Evolutionary conservation across 2,888 invertebrate genomes (phyloP).

Genomic region (Clitarchus hookeri): DNA sequence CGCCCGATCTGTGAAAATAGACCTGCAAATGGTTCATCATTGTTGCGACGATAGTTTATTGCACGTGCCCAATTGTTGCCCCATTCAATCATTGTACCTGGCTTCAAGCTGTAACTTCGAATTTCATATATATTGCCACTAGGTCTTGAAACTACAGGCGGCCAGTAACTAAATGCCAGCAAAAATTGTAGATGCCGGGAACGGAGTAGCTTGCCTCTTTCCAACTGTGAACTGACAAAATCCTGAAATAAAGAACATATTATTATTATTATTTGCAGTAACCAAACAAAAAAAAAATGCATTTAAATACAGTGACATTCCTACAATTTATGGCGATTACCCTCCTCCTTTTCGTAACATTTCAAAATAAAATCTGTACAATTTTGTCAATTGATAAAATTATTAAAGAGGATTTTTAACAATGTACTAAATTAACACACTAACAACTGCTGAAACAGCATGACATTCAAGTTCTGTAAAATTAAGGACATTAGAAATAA

Average conservation of each 20-base stretch:
- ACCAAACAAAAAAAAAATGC: neutral
- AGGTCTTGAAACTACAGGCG: conserved; percentile 72
- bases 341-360: too few relatives aligned
- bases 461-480: too few relatives aligned
- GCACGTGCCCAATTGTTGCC: conserved; percentile 99
- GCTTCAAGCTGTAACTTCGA: conserved; percentile 88
- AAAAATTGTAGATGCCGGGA: conserved; percentile 92
- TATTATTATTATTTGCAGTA: conserved; percentile 23
- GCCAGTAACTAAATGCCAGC: conserved; percentile 97
- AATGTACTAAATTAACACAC: too few relatives aligned
- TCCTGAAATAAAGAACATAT: conserved; percentile 59
- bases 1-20: conserved; percentile 98
- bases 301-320: too few relatives aligned
- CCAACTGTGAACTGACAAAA: conserved; percentile 71
- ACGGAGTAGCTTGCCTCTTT: conserved; percentile 77
- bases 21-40: conserved; percentile 95
- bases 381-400: too few relatives aligned
- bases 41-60: conserved; percentile 84
- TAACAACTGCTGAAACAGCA: too few relatives aligned
- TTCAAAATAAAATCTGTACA: too few relatives aligned
- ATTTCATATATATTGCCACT: conserved; percentile 92
- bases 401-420: too few relatives aligned
- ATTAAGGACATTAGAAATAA: too few relatives aligned
- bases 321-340: too few relatives aligned
- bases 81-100: conserved; percentile 99